Conservation (phyloP, 2,888 invertebrate species). For the Euclidia mi region DNA sequence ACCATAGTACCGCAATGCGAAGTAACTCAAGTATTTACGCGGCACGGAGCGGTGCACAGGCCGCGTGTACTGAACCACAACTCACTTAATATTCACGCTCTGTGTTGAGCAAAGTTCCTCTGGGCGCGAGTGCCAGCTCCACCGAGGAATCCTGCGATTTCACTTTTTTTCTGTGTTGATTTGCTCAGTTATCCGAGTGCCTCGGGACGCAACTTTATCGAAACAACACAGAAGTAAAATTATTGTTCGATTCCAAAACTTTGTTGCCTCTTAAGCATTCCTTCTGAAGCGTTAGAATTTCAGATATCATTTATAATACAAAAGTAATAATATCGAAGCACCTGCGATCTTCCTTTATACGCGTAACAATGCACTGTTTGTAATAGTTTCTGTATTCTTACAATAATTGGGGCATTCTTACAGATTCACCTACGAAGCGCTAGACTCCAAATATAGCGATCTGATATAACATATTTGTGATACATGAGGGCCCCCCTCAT, state of each 20-base stretch:
- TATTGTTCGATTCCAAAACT: slow-evolving; percentile 27
- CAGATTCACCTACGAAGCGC: background rate
- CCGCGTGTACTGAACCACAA: slow-evolving; percentile 2
- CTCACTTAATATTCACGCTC: slow-evolving; percentile 29
- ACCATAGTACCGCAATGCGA: slow-evolving; percentile 4
- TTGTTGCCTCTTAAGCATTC: slow-evolving; percentile 26
- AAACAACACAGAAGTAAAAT: slow-evolving; percentile 23
- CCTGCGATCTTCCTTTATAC: slow-evolving; percentile 4
- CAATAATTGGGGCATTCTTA: slow-evolving; percentile 7
- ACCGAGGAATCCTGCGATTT: slow-evolving; percentile 15
- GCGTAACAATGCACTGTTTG: slow-evolving; percentile 3
- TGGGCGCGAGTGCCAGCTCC: background rate
- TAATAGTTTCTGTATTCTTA: slow-evolving; percentile 1
- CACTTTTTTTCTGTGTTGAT: slow-evolving; percentile 8
- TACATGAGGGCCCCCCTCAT: too few species aligned
- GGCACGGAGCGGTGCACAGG: background rate
- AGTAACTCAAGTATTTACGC: slow-evolving; percentile 4
- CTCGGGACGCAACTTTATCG: slow-evolving; percentile 19
- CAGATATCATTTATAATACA: slow-evolving; percentile 20
- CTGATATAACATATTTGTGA: too few species aligned
- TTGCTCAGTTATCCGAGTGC: slow-evolving; percentile 16
- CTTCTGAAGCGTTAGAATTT: slow-evolving; percentile 17
- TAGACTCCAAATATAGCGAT: slow-evolving; percentile 7
- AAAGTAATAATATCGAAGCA: slow-evolving; percentile 20
- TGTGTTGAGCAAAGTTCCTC: slow-evolving; percentile 16